Base-by-base conservation (phyloP, 1,140 invertebrate species). In the Palaemon carinicauda region DNA sequence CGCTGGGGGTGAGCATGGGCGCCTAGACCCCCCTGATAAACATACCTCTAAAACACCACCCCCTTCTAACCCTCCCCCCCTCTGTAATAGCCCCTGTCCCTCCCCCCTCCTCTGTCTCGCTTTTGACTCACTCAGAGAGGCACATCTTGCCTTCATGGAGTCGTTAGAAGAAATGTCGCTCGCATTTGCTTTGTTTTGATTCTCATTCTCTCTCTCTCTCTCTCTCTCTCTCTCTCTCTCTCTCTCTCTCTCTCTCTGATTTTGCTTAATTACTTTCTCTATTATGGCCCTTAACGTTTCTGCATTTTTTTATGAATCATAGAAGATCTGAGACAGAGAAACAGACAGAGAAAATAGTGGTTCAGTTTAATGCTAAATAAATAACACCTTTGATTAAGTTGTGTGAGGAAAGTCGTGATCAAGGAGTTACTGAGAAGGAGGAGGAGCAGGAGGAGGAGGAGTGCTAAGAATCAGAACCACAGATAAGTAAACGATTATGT, bases 1-100 rank as follows among this genome's bases (percentile, higher is more conserved):
- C 50, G 84, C 51, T 41, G 71, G 73, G n/a, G 84, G 84, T 86
- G 84, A 80, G 77, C 82, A 79, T 24, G 24, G 65, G 65, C 41
- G 41, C 41, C 41, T 4, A 41, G 41, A 4, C 41, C 41, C 41
- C 41, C 7, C n/a, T 0, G 41, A 41, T 41, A 41, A n/a, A 41
- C 41, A 41, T 41, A 7, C 41, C 12, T 41, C 41, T 41, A 41
- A 41, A 41, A 41, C 41, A 41, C 41, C 41, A 5, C 7, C 12
- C 41, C 41, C 5, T 12, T 41, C 41, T 41, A 5, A 9, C 41
- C 12, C 41, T 41, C 41, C 12, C 41, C 12, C 65, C n/a, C 24
- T 15, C 65, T 69, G n/a, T n/a, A n/a, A n/a, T n/a, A n/a, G n/a
- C n/a, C n/a, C n/a, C 24, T 31, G 15, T 17, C 65, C 15, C n/a